Conservation (phyloP, 1,140 invertebrate genomes). For the Philopotamus ludificatus region DNA sequence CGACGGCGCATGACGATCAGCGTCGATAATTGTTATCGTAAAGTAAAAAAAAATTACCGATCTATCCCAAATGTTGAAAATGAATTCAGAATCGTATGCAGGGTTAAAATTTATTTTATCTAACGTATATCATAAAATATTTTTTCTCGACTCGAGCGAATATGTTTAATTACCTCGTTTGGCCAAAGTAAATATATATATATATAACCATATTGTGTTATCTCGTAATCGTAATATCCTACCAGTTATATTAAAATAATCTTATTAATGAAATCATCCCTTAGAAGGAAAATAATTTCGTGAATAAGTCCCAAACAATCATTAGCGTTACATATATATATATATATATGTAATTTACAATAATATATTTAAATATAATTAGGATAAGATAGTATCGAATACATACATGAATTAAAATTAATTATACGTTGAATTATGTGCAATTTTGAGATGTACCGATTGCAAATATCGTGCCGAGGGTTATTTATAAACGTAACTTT, state of each 20-base stretch:
- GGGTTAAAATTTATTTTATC: no score
- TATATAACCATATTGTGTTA: neutral
- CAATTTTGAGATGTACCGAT: neutral
- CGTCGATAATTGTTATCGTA: no score
- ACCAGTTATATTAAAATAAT: neutral
- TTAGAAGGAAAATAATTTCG: slow-evolving; percentile 18
- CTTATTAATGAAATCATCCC: neutral
- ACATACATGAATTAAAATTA: neutral
- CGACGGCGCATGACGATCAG: no score
- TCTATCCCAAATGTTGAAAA: no score
- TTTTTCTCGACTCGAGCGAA: neutral
- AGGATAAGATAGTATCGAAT: slow-evolving; percentile 3
- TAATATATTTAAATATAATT: neutral
- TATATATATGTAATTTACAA: neutral
- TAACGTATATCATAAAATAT: neutral
- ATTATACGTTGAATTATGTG: neutral
- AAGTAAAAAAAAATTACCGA: no score
- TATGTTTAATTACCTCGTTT: no score
- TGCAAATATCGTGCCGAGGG: neutral
- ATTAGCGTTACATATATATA: slow-evolving; percentile 16
- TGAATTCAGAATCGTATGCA: no score
- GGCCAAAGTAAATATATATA: no score
- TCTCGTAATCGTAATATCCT: neutral
- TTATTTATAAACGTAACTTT: no score
- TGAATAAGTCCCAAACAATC: slow-evolving; percentile 21